Conservation (phyloP, 2,888 invertebrate genomes). For the Apoderus coryli region DNA sequence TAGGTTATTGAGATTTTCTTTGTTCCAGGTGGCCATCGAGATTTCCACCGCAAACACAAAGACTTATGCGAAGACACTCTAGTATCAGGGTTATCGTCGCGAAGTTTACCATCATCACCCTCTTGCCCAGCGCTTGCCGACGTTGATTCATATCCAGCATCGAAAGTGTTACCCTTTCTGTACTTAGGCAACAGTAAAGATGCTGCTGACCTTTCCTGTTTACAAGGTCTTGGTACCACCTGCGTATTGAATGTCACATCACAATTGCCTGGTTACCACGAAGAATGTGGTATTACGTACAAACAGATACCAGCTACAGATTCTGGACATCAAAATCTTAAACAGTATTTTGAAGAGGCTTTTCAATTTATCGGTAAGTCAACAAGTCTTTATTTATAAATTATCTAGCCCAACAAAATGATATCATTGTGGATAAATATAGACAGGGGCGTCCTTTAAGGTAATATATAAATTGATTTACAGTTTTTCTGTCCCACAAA, state of each 20-base stretch:
- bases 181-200: constrained; percentile 64
- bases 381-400: too few species aligned
- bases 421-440: too few species aligned
- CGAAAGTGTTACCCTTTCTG: constrained; percentile 64
- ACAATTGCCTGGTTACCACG: constrained; percentile 56
- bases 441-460: too few species aligned
- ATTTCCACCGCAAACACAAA: constrained; percentile 53
- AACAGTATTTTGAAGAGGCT: constrained; percentile 78
- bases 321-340: constrained; percentile 72
- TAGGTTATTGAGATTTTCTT: too few species aligned
- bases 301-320: constrained; percentile 71
- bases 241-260: constrained; percentile 72
- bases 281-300: constrained; percentile 50
- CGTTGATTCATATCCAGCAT: constrained; percentile 62
- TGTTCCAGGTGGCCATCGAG: constrained; percentile 51
- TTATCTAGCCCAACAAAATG: too few species aligned
- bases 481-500: too few species aligned
- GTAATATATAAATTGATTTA: too few species aligned
- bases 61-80: constrained; percentile 59
- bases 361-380: constrained; percentile 69
- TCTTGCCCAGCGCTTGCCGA: constrained; percentile 42
- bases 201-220: constrained; percentile 17
- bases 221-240: constrained; percentile 48
- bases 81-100: constrained; percentile 32
- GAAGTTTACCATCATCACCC: constrained; percentile 29